Base-by-base conservation (phyloP, 2,888 invertebrate species). In the Melangyna quadrimaculata region DNA sequence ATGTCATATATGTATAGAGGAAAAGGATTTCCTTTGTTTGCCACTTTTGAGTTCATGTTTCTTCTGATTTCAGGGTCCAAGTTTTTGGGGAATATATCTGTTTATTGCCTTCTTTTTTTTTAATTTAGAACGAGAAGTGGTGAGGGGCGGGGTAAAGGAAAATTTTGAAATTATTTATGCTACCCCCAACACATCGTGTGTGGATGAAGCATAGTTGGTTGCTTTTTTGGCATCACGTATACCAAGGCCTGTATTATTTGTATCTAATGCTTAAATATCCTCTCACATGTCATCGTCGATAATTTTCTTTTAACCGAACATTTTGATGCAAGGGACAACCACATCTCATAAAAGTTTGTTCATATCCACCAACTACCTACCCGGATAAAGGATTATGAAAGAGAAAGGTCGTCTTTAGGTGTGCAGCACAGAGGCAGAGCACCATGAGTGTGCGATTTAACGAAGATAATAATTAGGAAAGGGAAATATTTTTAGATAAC, bases 281-380 rank as follows among this genome's bases (percentile, higher is more conserved):
- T 73, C 81, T 81, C 81, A 78, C 86, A 81, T 81, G 86, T 86
- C 86, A 86, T 86, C 81, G 77, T 81, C 81, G 86, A 86, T 86
- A 86, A 81, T 81, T 81, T 86, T 86, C 77, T 81, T 86, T 81
- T 81, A 81, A 78, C 81, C 86, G 72, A 86, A 81, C 81, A 73
- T 81, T 86, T 86, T 86, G 86, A 86, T 86, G 86, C 86, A 77
- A 73, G 73, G 86, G 77, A 86, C 86, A 77, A 86, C 86, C 86
- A 69, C 86, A 78, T 81, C 77, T 86, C 86, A 77, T 81, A 59
- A 78, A 81, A 84, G 75, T 84, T 84, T 84, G 27, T 27, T 17
- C 63, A 51, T 63, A n/a, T n/a, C n/a, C n/a, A n/a, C n/a, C 48
- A 37, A 45, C 14, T 27, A 45, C 27, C 51, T 51, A 70, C 55